Evolutionary conservation across 2,888 invertebrate species (phyloP).

Genomic region (Drosophila nr. fundita): DNA sequence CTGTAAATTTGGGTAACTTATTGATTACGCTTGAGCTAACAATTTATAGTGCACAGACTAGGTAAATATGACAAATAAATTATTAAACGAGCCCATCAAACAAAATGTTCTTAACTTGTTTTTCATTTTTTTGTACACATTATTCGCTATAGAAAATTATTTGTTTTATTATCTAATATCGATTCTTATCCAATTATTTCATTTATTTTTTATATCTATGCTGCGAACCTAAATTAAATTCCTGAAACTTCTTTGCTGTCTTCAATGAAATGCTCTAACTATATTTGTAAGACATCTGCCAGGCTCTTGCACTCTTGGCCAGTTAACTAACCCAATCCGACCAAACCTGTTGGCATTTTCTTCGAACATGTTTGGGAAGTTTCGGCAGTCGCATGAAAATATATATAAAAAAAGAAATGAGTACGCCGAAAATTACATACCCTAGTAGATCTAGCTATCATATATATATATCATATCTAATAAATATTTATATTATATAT

Average conservation of each 20-base stretch:
- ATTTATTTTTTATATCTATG: background rate
- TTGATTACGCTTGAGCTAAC: background rate
- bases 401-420: background rate
- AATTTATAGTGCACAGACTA: background rate
- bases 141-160: background rate
- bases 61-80: background rate
- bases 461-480: background rate
- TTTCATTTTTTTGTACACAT: background rate
- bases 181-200: background rate
- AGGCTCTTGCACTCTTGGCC: conserved; percentile 11
- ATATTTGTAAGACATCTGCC: conserved; percentile 1
- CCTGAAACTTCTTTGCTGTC: background rate
- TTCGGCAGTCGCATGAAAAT: conserved; percentile 3
- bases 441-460: background rate
- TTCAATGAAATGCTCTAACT: background rate
- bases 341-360: conserved; percentile 50
- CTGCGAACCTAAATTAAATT: background rate
- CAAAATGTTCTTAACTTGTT: background rate
- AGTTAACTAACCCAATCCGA: conserved; percentile 11
- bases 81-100: background rate
- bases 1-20: background rate
- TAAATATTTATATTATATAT: too few relatives aligned
- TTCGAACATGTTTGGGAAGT: conserved; percentile 33
- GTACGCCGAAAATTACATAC: background rate
- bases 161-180: background rate